Evolutionary conservation across 1,140 invertebrate genomes (phyloP).

Genomic region (Drosophila serrata): DNA sequence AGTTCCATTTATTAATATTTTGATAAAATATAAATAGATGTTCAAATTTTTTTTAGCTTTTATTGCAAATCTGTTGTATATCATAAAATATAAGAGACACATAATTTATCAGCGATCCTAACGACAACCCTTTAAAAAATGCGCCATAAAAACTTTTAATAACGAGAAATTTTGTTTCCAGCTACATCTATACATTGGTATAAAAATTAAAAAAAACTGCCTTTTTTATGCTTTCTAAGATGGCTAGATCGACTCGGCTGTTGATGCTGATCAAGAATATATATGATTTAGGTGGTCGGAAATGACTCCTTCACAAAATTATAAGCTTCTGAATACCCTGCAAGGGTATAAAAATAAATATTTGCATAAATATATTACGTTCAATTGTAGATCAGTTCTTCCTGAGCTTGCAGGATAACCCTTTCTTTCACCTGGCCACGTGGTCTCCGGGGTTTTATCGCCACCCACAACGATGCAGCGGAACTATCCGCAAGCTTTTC

Average conservation of each 20-base stretch:
- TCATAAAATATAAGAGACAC: not conserved
- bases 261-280: too few species aligned
- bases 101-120: not conserved
- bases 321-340: too few species aligned
- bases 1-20: not conserved
- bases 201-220: too few species aligned
- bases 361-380: not conserved
- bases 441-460: not conserved
- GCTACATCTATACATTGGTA: too few species aligned
- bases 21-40: not conserved
- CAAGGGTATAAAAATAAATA: not conserved
- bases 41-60: not conserved
- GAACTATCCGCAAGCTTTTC: conserved; percentile 30
- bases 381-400: not conserved
- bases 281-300: too few species aligned
- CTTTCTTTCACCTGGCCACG: not conserved
- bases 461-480: conserved; percentile 21
- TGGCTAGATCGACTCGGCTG: too few species aligned
- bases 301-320: too few species aligned
- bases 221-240: too few species aligned
- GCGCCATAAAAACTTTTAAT: too few species aligned
- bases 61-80: not conserved
- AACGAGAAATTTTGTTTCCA: not conserved
- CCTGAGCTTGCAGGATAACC: not conserved
- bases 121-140: not conserved